phyloP scores from a whole-genome alignment of 2,113 vertebrate genomes.

The Mus pahari region DNA sequence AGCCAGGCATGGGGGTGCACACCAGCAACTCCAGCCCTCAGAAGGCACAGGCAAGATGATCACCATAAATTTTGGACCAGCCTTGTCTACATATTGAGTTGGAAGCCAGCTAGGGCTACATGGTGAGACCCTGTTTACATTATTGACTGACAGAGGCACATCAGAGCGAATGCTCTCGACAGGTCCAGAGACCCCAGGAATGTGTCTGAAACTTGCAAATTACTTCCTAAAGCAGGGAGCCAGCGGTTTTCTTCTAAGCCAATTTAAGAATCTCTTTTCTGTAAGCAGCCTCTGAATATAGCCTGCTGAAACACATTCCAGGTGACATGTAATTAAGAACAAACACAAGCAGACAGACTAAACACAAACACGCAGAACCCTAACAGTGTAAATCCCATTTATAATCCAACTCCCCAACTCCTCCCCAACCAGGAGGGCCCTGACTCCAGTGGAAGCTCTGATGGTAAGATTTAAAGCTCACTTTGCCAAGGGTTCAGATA shows the following conservation, averaged over 20 bases:
- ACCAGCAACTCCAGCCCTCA: not conserved
- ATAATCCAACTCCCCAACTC: not conserved
- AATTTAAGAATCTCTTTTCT: slow-evolving; percentile 54
- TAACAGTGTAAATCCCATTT: not conserved
- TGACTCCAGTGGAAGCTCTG: not conserved
- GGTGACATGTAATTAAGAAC: slow-evolving; percentile 55
- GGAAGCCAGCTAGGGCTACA: not conserved
- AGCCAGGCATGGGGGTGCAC: not conserved
- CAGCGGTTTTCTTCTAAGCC: slow-evolving; percentile 21
- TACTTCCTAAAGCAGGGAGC: slow-evolving; percentile 41
- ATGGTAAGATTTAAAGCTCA: not conserved
- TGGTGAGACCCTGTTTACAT: not conserved
- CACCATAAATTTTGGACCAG: too few species aligned
- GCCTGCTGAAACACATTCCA: slow-evolving; percentile 27
- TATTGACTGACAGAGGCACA: not conserved
- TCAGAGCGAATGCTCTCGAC: not conserved
- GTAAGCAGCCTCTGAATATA: slow-evolving; percentile 13
- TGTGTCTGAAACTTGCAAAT: not conserved
- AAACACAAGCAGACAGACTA: slow-evolving; percentile 37
- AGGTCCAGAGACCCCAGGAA: not conserved
- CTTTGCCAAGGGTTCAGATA: not conserved
- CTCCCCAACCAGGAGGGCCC: not conserved
- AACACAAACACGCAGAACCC: not conserved
- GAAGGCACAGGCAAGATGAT: not conserved
- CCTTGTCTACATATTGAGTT: not conserved